Conservation (phyloP, 2,888 invertebrate genomes). For the Chloroclystis v-ata region DNA sequence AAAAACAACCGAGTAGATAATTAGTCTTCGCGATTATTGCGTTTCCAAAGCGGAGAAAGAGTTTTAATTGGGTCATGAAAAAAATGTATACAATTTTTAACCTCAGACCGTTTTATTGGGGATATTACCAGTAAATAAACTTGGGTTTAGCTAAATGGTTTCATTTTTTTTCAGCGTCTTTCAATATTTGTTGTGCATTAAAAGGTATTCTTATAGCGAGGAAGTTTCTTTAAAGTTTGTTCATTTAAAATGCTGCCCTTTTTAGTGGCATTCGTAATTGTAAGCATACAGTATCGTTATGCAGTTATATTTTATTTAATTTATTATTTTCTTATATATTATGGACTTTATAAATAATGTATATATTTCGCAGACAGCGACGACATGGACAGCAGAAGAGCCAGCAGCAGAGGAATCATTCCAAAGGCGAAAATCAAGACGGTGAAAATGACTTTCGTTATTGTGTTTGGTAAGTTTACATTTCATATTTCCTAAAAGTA, state of each 20-base stretch:
- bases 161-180: too few species aligned
- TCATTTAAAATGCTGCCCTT: too few species aligned
- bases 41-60: conserved; percentile 1
- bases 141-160: too few species aligned
- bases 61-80: conserved; percentile 4
- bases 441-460: conserved; percentile 98
- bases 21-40: conserved; percentile 6
- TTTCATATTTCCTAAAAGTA: too few species aligned
- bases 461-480: conserved; percentile 91
- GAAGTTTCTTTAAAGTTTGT: too few species aligned
- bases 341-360: too few species aligned
- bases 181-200: too few species aligned
- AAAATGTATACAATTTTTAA: conserved; percentile 1
- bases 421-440: conserved; percentile 97
- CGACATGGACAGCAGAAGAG: conserved; percentile 80
- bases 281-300: too few species aligned
- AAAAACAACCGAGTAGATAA: conserved; percentile 2
- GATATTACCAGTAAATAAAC: background rate
- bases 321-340: too few species aligned
- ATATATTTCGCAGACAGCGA: conserved; percentile 54
- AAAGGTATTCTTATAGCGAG: too few species aligned
- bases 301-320: too few species aligned
- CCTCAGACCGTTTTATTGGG: background rate
- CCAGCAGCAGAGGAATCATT: conserved; percentile 94
- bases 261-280: too few species aligned